Conservation (phyloP, 2,888 invertebrate species). For the Stenotaenia linearis region DNA sequence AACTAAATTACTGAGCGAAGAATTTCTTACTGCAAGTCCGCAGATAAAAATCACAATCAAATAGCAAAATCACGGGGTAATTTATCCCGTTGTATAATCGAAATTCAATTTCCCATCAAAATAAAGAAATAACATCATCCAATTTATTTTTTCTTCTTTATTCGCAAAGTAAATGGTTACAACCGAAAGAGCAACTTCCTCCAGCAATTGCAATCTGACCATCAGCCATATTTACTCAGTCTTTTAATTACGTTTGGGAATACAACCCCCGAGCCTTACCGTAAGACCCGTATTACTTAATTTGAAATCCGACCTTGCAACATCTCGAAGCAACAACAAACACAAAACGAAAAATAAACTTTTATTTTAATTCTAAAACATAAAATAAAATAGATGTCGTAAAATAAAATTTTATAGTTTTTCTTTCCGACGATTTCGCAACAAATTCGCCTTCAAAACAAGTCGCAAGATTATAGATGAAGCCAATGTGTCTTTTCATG, state of each 20-base stretch:
- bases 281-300: neutral
- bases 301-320: neutral
- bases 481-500: neutral
- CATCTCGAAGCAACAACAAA: neutral
- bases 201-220: slow-evolving; percentile 12
- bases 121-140: neutral
- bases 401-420: neutral
- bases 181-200: slow-evolving; percentile 1
- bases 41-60: neutral
- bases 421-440: too few relatives aligned
- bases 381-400: neutral
- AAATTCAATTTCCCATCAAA: neutral
- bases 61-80: neutral
- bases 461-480: neutral
- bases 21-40: neutral
- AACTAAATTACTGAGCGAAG: slow-evolving; percentile 2
- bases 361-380: neutral
- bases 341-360: neutral
- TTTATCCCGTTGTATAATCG: neutral
- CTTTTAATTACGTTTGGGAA: slow-evolving; percentile 18
- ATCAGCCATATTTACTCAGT: slow-evolving; percentile 13
- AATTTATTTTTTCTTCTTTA: neutral
- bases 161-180: neutral
- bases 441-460: neutral
- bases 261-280: neutral